A percentile compares a stretch with the other conserved stretches of the same genome.
phyloP scores from a whole-genome alignment of 2,113 vertebrate genomes.

The Grammomys dolichurus region DNA sequence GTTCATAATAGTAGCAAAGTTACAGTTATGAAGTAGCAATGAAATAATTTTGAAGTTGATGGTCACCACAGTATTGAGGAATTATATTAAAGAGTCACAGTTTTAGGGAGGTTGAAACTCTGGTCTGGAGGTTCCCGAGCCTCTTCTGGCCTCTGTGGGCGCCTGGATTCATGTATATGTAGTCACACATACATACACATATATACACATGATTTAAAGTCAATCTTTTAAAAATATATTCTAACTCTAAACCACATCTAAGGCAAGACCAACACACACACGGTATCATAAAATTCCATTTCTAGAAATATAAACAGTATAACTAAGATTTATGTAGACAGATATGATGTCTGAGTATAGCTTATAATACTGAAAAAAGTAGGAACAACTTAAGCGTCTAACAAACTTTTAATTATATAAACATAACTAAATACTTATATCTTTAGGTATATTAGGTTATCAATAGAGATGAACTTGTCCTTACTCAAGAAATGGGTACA shows the following conservation, averaged over 20 bases:
- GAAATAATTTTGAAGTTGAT: not conserved
- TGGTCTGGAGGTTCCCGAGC: not conserved
- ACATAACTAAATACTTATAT: constrained; percentile 41
- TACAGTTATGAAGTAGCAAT: not conserved
- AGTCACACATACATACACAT: no score
- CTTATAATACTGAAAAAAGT: constrained; percentile 61
- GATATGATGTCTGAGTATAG: not conserved
- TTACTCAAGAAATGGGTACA: not conserved
- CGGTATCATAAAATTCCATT: constrained; percentile 8
- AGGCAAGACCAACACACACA: not conserved
- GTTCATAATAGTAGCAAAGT: not conserved
- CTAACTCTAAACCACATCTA: not conserved
- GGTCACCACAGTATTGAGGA: not conserved
- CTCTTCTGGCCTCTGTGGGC: not conserved
- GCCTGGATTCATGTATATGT: not conserved
- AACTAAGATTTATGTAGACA: constrained; percentile 31
- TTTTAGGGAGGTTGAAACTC: not conserved
- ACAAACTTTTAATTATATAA: not conserved
- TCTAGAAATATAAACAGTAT: constrained; percentile 1
- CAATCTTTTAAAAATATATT: not conserved
- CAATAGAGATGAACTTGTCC: not conserved
- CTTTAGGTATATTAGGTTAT: constrained; percentile 1
- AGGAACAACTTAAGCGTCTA: constrained; percentile 42
- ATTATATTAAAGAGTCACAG: not conserved
- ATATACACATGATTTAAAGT: not conserved